phyloP scores from a whole-genome alignment of 2,797 vertebrate species.

The Esox lucius region DNA sequence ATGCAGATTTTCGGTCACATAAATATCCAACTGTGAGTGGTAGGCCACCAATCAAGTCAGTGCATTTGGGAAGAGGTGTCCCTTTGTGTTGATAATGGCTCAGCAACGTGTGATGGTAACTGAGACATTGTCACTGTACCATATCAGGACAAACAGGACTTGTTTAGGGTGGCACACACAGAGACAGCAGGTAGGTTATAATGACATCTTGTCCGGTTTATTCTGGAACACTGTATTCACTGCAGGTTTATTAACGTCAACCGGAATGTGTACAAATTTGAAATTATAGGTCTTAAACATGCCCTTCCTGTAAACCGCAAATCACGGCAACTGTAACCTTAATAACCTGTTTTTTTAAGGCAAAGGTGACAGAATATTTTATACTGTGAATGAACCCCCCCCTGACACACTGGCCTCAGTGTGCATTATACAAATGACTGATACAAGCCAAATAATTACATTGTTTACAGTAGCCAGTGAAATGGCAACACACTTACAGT shows the following conservation, averaged over 20 bases:
- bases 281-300: not conserved
- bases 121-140: conserved; percentile 23
- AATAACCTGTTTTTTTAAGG: conserved; percentile 47
- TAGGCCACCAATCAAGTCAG: conserved; percentile 50
- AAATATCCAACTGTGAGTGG: conserved; percentile 50
- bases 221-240: conserved; percentile 31
- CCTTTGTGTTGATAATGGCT: conserved; percentile 3
- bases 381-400: not conserved
- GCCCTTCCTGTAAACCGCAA: conserved; percentile 10
- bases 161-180: conserved; percentile 25
- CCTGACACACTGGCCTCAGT: not conserved
- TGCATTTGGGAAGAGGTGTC: conserved; percentile 44
- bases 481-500: conserved; percentile 20
- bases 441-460: conserved; percentile 10
- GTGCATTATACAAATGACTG: conserved; percentile 22
- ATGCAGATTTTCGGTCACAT: conserved; percentile 52
- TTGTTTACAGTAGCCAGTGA: conserved; percentile 17
- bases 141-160: conserved; percentile 33
- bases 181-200: conserved; percentile 37
- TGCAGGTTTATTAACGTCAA: not conserved
- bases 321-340: conserved; percentile 25
- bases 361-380: conserved; percentile 50
- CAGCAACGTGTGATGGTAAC: conserved; percentile 19
- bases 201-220: conserved; percentile 37
- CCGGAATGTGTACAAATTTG: conserved; percentile 4